Base-by-base conservation (phyloP, 92 coral and sea anemone genomes). In the Parazoanthus atlanticus region DNA sequence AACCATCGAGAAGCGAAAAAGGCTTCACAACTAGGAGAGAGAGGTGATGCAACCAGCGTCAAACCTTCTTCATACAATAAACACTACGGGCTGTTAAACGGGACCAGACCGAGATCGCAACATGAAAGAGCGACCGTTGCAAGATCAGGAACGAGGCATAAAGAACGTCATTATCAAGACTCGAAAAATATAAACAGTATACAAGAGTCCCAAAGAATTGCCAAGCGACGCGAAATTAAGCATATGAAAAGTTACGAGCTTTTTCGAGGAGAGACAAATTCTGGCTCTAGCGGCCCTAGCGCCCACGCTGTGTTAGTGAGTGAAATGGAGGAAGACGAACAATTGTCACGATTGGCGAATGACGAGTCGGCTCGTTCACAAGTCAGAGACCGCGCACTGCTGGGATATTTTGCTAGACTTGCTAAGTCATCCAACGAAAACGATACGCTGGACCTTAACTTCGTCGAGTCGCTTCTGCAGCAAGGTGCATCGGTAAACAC, bases 401-500 rank as follows among this genome's bases (percentile, higher is more conserved):
- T 93, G 41, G 88, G 85, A 38, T 93, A 93, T 69, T 85, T 93
- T 52, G 93, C 91, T 54, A 91, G 85, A 47, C 88, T 93, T 58
- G 89, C 96, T 2, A 86, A 87, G 10, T 91, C 95, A 16, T 34
- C 43, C n/a, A 88, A 89, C 81, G 88, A 86, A 47, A 89, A 90
- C 31, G 96, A 91, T 28, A 72, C 92, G 9, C 36, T 93, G 75
- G 93, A 93, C 76, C 81, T 83, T 74, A 88, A 90, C 19, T 91
- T 91, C 52, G 90, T 91, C 29, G 86, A 81, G 81, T 85, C 90
- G 46, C 88, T 93, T 69, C 75, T 93, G 26, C 80, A 17, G 21
- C 84, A 82, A 41, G 95, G 95, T 6, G 95, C 95, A 16, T 90
- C 89, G 17, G 85, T 91, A 29, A 93, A 93, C 85, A 82, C 89